Conservation (phyloP, 2,888 invertebrate species). For the Gari tellinella region DNA sequence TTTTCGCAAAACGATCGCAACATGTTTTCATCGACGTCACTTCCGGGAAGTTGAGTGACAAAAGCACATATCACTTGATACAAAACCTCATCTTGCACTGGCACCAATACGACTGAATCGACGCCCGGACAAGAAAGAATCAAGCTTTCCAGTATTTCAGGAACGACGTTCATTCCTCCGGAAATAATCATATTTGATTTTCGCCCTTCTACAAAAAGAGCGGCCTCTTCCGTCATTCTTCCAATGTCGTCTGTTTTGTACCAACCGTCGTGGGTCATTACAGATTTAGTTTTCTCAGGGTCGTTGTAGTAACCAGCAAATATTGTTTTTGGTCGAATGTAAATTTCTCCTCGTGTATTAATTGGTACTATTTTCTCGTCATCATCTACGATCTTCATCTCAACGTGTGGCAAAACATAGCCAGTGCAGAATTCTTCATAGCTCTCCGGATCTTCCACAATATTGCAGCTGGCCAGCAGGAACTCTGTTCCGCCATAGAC, state of each 20-base stretch:
- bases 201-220: slow-evolving; percentile 35
- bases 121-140: slow-evolving; percentile 22
- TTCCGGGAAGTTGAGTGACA: slow-evolving; percentile 37
- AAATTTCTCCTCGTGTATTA: slow-evolving; percentile 35
- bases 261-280: slow-evolving; percentile 32
- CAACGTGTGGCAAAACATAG: slow-evolving; percentile 7
- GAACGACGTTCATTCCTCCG: slow-evolving; percentile 36
- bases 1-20: slow-evolving; percentile 29
- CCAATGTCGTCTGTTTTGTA: slow-evolving; percentile 48
- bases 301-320: slow-evolving; percentile 41
- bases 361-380: slow-evolving; percentile 18
- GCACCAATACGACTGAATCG: slow-evolving; percentile 35
- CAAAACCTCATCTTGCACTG: slow-evolving; percentile 46
- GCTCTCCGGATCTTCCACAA: slow-evolving; percentile 1
- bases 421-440: slow-evolving; percentile 27
- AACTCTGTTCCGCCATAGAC: slow-evolving; percentile 36
- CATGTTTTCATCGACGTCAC: slow-evolving; percentile 36
- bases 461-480: background rate
- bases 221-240: slow-evolving; percentile 22
- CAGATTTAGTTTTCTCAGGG: slow-evolving; percentile 21
- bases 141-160: slow-evolving; percentile 30
- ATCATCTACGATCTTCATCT: slow-evolving; percentile 36
- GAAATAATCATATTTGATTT: slow-evolving; percentile 34
- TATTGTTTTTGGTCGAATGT: slow-evolving; percentile 14
- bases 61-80: slow-evolving; percentile 62